Base-by-base conservation (phyloP, 1,140 invertebrate species). In the Teleopsis dalmanni region DNA sequence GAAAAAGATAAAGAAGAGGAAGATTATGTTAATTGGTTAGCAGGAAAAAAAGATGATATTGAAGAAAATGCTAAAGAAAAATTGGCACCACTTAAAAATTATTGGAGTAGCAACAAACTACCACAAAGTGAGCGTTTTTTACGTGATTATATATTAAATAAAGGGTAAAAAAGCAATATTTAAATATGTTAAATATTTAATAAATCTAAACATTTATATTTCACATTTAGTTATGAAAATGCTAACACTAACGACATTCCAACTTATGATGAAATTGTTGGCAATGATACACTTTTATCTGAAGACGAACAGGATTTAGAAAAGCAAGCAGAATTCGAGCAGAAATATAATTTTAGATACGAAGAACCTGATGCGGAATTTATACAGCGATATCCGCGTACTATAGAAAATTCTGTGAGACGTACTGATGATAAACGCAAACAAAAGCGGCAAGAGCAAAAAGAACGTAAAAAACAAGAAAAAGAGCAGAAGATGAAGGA, bases 361-460 rank as follows among this genome's bases (percentile, higher is more conserved):
- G 92, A 98, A 74, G 93, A 98, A 72, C 94, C 94, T 1, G 94
- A 96, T 74, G 79, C 85, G 42, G 89, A 96, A 58, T 95, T 94
- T 76, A 80, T 92, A 16, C 92, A 92, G 75, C 75, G 87, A 14
- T 97, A 89, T 77, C 94, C 95, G 1, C 79, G 95, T 57, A 92
- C 84, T 1, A 80, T 98, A 55, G 82, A 87, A 52, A 82, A 86
- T 70, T 86, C 88, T 4, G 71, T 97, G 45, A 78, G 95, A 25
- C 80, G 79, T 21, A 86, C 85, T 58, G 85, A 95, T 64, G 84
- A 84, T 26, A 80, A 79, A 48, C 77, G 93, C 47, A 80, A 91
- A 42, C 67, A 83, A 19, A 89, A 92, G 59, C 76, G 91, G 41
- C 78, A 80, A 18, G 84, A 88, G 69, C 47, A 81, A 1, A 88